phyloP scores from a whole-genome alignment of 2,888 invertebrate species.

The Drosophila prostipennis region DNA sequence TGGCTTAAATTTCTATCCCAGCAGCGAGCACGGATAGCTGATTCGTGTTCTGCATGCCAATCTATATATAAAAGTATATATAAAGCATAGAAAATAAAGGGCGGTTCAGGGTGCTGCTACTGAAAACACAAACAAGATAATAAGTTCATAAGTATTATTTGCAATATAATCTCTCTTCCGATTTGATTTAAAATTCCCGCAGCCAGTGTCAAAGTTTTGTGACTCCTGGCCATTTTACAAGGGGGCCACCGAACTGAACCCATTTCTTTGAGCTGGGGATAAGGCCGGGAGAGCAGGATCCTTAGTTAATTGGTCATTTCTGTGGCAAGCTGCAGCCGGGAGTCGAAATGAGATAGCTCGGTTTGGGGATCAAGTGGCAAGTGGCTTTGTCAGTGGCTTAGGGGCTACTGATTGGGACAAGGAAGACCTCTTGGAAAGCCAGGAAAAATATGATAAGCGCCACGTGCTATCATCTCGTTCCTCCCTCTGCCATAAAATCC shows the following conservation, averaged over 20 bases:
- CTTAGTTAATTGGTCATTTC: slow-evolving; percentile 62
- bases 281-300: slow-evolving; percentile 25
- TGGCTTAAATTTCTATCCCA: slow-evolving; percentile 75
- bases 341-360: slow-evolving; percentile 43
- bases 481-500: slow-evolving; percentile 13
- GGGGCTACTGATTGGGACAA: slow-evolving; percentile 28
- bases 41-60: slow-evolving; percentile 74
- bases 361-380: slow-evolving; percentile 27
- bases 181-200: slow-evolving; percentile 68
- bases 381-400: slow-evolving; percentile 28
- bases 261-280: slow-evolving; percentile 48
- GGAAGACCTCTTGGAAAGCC: no score
- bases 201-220: slow-evolving; percentile 63
- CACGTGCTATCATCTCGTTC: slow-evolving; percentile 26
- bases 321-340: slow-evolving; percentile 34
- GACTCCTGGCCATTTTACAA: slow-evolving; percentile 36
- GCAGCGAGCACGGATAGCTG: slow-evolving; percentile 46
- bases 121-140: slow-evolving; percentile 75
- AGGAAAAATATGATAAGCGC: slow-evolving; percentile 30
- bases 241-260: neutral
- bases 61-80: slow-evolving; percentile 15
- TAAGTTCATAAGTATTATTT: slow-evolving; percentile 80
- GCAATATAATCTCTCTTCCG: slow-evolving; percentile 63
- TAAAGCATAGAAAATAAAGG: neutral
- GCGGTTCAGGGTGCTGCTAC: slow-evolving; percentile 11